Conservation (phyloP, 1,140 invertebrate genomes). For the Parasteatoda tepidariorum region DNA sequence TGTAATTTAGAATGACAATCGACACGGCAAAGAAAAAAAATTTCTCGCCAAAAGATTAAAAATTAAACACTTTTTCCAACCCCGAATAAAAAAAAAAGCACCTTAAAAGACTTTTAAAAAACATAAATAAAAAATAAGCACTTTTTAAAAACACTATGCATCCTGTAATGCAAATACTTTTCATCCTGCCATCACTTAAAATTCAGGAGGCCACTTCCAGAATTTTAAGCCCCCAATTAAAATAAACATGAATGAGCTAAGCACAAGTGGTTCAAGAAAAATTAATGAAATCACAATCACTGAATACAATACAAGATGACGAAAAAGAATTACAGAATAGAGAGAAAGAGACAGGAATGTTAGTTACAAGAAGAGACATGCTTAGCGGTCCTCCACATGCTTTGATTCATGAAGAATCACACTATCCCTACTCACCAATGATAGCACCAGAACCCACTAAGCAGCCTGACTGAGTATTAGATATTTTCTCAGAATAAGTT, state of each 20-base stretch:
- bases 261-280: not conserved
- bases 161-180: not conserved
- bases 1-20: too few species aligned
- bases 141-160: too few species aligned
- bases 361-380: too few species aligned
- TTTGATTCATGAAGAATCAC: not conserved
- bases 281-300: not conserved
- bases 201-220: not conserved
- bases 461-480: slow-evolving; percentile 27
- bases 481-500: slow-evolving; percentile 32
- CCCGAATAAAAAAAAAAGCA: too few species aligned
- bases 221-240: not conserved
- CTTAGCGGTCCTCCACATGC: slow-evolving; percentile 11
- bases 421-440: slow-evolving; percentile 56
- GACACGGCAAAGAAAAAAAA: too few species aligned
- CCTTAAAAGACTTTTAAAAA: too few species aligned
- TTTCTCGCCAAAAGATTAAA: too few species aligned
- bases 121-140: too few species aligned
- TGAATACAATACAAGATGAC: not conserved
- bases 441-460: slow-evolving; percentile 48
- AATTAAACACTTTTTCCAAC: too few species aligned
- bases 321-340: too few species aligned
- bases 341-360: too few species aligned
- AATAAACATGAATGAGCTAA: not conserved
- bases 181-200: not conserved